Evolutionary conservation across 2,888 invertebrate genomes (phyloP), one percentile per base, ranked within the genome.

Genomic region (Oasisia sp.): DNA sequence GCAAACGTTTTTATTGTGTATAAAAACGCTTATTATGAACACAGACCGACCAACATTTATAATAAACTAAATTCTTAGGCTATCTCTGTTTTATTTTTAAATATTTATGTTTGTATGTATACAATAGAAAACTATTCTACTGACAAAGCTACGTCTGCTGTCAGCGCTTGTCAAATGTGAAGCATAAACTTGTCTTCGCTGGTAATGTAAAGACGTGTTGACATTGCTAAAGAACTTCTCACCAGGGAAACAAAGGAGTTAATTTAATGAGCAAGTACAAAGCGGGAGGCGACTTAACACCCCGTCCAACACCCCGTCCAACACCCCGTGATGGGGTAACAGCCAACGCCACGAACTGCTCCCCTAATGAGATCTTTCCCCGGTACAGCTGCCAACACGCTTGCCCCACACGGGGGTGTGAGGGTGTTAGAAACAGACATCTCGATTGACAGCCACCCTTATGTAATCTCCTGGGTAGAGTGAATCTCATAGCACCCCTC

Each of bases 191-290:
- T 74, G 2, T 19, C 74, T 19, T n/a, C 19, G n/a, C 27, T 74
- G 74, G 19, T 27, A 74, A 7, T 74, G 74, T 27, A 74, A 19
- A 27, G 27, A 27, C 74, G 74, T 74, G 74, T 74, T 74, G 74
- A 74, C 74, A 74, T 74, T 27, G 27, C 74, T 27, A 74, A 74
- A 74, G 74, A 74, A 74, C 74, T 74, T 74, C 74, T n/a, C 74
- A 74, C 74, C 7, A 74, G 19, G 74, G 74, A 74, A 74, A 74
- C 74, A 74, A 74, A 74, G n/a, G 74, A 74, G 74, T 74, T 74
- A 74, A 74, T 74, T 74, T 74, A 74, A 74, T 74, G 74, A 74
- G 74, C 74, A 74, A 74, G 74, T 74, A 74, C 74, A 74, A 74
- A 74, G 27, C 74, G 7, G n/a, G 27, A 74, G 74, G 74, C 27